Percentiles rank a stretch among this genome's conserved stretches.
Conservation (phyloP, 2,113 vertebrate species). For the Pachycephala philippinensis region DNA sequence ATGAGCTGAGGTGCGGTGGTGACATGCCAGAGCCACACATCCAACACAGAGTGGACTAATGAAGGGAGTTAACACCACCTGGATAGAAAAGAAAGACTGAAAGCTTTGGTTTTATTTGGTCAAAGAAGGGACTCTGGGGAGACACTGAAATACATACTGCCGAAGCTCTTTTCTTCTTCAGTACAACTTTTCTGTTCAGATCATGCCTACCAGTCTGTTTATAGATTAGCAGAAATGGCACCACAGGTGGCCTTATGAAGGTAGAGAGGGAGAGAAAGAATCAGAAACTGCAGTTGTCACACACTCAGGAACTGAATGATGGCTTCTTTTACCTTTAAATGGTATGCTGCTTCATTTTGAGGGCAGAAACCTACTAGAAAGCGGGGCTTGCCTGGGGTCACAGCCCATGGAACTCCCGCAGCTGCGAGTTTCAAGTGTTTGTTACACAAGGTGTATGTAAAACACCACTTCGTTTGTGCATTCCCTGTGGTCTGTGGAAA, state of each 20-base stretch:
- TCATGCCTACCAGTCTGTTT: neutral
- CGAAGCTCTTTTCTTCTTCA: neutral
- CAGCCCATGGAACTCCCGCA: neutral
- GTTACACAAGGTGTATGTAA: neutral
- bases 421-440: neutral
- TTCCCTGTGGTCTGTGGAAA: neutral
- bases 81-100: neutral
- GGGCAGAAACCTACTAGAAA: neutral
- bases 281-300: neutral
- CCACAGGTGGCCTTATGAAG: neutral
- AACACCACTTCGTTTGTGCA: neutral
- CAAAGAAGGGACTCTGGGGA: neutral
- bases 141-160: neutral
- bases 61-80: neutral
- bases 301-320: neutral
- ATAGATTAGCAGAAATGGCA: neutral
- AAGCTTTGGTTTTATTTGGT: neutral
- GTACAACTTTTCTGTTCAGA: neutral
- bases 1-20: neutral
- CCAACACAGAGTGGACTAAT: rapidly evolving
- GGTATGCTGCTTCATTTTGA: neutral
- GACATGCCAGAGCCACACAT: rapidly evolving
- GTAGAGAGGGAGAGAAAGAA: neutral
- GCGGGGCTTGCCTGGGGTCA: neutral
- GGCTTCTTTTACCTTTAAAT: neutral